phyloP scores from a whole-genome alignment of 1,140 invertebrate genomes.

The Meteorus sp. region DNA sequence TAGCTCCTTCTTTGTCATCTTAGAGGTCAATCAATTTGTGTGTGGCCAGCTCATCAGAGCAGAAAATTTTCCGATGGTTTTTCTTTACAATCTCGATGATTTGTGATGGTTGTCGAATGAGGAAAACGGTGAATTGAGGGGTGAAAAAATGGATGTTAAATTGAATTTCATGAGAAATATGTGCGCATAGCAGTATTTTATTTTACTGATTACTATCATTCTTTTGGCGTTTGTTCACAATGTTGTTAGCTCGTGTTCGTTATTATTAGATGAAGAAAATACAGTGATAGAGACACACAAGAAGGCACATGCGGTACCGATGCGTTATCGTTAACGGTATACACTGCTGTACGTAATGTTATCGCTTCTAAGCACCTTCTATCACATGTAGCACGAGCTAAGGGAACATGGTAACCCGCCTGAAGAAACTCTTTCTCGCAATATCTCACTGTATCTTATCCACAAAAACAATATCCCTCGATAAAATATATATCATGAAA shows the following conservation, averaged over 20 bases:
- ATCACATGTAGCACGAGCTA: conserved; percentile 8
- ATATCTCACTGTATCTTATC: conserved; percentile 3
- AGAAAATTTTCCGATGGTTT: too few relatives aligned
- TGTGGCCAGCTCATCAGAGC: too few relatives aligned
- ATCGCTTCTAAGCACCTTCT: conserved; percentile 16
- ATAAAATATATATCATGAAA: not conserved
- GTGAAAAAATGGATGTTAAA: too few relatives aligned
- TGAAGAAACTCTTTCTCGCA: too few relatives aligned
- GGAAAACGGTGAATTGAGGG: too few relatives aligned
- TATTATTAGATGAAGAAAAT: not conserved
- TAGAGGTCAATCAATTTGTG: too few relatives aligned
- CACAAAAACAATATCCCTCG: not conserved
- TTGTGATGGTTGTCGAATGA: too few relatives aligned
- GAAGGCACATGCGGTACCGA: conserved; percentile 5
- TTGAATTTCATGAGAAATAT: too few relatives aligned
- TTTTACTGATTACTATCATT: not conserved
- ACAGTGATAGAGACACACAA: conserved; percentile 13
- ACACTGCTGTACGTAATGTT: conserved; percentile 14
- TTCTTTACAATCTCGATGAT: too few relatives aligned
- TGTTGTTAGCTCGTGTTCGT: not conserved
- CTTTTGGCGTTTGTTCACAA: not conserved
- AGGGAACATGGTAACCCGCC: not conserved
- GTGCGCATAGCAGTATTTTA: too few relatives aligned
- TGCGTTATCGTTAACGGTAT: conserved; percentile 19
- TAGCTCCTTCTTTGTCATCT: too few relatives aligned